Conservation (phyloP, 2,888 invertebrate species). For the Drosophila rellima region DNA sequence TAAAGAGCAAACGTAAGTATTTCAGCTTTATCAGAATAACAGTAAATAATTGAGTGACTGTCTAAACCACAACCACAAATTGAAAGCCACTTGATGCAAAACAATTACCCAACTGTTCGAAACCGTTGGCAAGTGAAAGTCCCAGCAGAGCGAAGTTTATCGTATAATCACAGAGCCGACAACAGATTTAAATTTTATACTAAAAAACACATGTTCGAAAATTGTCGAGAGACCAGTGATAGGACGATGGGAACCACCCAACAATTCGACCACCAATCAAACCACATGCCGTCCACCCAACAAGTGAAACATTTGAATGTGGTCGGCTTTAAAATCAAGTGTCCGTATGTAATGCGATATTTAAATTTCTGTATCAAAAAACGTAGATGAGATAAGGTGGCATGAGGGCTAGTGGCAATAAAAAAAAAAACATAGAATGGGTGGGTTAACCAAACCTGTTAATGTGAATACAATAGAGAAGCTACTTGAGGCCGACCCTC, state of each 20-base stretch:
- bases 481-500: constrained; percentile 65
- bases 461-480: constrained; percentile 74
- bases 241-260: constrained; percentile 23
- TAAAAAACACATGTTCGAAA: constrained; percentile 75
- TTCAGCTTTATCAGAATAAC: not conserved
- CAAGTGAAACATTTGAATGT: constrained; percentile 78
- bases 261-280: constrained; percentile 17
- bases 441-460: constrained; percentile 72
- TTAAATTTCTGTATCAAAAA: constrained; percentile 63
- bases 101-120: constrained; percentile 72
- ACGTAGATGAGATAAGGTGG: constrained; percentile 13
- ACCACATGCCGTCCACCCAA: constrained; percentile 29
- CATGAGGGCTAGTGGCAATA: constrained; percentile 17
- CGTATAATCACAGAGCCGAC: constrained; percentile 65
- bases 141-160: constrained; percentile 55
- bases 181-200: constrained; percentile 75
- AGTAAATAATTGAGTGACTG: not conserved
- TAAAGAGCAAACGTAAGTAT: constrained; percentile 13
- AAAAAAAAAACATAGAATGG: no score
- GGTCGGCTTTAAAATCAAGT: constrained; percentile 71
- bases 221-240: constrained; percentile 61
- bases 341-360: constrained; percentile 79
- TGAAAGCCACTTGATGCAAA: constrained; percentile 38
- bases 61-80: constrained; percentile 24
- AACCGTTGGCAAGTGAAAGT: constrained; percentile 34